These are phyloP conservation scores for Cacoxenus indagator DNA, from an alignment of 2,888 invertebrate species.

Conservation along the genomic window DNA sequence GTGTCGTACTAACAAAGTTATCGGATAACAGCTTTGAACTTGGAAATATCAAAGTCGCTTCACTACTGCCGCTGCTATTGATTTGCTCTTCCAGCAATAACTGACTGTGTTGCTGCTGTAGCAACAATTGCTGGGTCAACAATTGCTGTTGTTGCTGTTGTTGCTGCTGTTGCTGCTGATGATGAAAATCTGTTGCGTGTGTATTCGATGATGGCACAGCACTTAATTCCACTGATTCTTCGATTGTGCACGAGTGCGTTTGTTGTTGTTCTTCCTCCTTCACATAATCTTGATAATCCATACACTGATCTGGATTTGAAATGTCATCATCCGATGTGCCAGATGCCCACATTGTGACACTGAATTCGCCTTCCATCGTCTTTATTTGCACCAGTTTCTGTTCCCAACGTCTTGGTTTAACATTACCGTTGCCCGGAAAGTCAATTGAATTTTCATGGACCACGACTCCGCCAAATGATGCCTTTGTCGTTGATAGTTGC, in stretches of 20 bases:
- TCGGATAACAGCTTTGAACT: neutral
- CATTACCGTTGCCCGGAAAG: slow-evolving; percentile 40
- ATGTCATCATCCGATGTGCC: slow-evolving; percentile 89
- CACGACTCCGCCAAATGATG: slow-evolving; percentile 23
- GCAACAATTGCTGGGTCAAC: slow-evolving; percentile 38
- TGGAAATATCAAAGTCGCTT: neutral
- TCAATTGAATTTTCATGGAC: too few relatives aligned
- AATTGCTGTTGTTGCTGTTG: slow-evolving; percentile 44
- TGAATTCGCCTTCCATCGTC: slow-evolving; percentile 97
- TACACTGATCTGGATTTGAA: slow-evolving; percentile 91
- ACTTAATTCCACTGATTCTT: neutral
- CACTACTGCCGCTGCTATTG: neutral
- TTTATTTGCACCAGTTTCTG: slow-evolving; percentile 98
- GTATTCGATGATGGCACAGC: too few relatives aligned
- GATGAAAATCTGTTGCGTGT: neutral
- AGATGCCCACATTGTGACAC: slow-evolving; percentile 98
- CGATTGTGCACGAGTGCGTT: neutral
- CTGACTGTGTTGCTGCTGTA: slow-evolving; percentile 44
- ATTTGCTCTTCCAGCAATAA: slow-evolving; percentile 36
- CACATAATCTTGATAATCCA: slow-evolving; percentile 73
- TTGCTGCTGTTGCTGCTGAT: slow-evolving; percentile 22
- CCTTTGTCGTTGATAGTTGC: slow-evolving; percentile 21
- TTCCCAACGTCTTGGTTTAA: slow-evolving; percentile 88
- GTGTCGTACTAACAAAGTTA: neutral
- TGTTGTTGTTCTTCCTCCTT: slow-evolving; percentile 72